Evolutionary conservation across 2,113 vertebrate species (phyloP).

Genomic region (Tympanuchus pallidicinctus): DNA sequence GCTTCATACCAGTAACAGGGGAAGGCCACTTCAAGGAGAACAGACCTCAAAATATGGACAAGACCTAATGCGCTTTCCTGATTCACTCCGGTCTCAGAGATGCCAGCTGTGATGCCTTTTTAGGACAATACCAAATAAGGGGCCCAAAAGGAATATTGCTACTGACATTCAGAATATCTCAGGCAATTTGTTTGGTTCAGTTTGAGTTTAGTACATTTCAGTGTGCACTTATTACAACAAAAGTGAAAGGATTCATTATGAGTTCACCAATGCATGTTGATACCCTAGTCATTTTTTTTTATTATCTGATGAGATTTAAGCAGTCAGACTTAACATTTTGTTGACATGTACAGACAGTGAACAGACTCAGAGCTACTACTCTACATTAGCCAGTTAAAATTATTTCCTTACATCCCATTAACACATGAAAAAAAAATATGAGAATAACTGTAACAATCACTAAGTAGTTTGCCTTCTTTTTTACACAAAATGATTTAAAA

Average conservation of each 20-base stretch:
- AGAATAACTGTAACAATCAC: not conserved
- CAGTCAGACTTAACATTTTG: not conserved
- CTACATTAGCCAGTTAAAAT: not conserved
- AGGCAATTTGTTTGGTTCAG: not conserved
- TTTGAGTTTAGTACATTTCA: not conserved
- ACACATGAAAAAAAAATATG: not conserved
- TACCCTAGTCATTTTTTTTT: not conserved
- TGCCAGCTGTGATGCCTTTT: not conserved
- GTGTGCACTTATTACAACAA: not conserved
- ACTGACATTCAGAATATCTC: fast-evolving
- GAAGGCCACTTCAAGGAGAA: not conserved
- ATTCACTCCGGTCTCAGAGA: not conserved
- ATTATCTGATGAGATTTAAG: not conserved
- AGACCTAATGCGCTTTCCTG: not conserved
- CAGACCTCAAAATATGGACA: not conserved
- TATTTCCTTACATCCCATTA: not conserved
- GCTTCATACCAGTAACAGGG: not conserved
- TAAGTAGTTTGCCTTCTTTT: not conserved
- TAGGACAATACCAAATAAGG: not conserved
- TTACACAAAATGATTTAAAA: not conserved
- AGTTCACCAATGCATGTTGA: not conserved
- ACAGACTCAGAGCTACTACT: not conserved
- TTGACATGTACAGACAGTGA: not conserved
- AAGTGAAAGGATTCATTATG: not conserved
- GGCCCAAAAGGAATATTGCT: not conserved